Conservation (phyloP, 2,797 vertebrate genomes). For the Xyrichtys novacula region DNA sequence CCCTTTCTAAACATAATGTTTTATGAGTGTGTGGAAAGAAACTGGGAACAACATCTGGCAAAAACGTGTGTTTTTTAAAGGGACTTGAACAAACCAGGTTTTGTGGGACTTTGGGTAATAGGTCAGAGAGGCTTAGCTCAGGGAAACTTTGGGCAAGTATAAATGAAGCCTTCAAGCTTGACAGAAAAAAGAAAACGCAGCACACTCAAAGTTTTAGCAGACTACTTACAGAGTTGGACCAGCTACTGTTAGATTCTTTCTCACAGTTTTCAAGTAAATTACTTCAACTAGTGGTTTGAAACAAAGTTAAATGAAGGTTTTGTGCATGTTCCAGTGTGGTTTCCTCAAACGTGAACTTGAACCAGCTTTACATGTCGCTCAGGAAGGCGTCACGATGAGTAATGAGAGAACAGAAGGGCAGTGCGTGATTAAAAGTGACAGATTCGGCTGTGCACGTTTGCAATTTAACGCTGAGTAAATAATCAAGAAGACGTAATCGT, state of each 20-base stretch:
- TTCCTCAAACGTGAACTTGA: slow-evolving; percentile 43
- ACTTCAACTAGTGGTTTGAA: slow-evolving; percentile 39
- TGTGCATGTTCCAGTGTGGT: slow-evolving; percentile 24
- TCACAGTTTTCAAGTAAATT: slow-evolving; percentile 41
- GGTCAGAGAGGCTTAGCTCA: slow-evolving; percentile 84
- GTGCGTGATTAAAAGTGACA: slow-evolving; percentile 25
- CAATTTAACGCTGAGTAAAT: slow-evolving; percentile 43
- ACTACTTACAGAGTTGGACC: slow-evolving; percentile 40
- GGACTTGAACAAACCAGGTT: slow-evolving; percentile 81
- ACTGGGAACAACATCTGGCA: slow-evolving; percentile 80
- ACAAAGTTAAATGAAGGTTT: slow-evolving; percentile 25
- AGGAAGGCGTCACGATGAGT: background rate
- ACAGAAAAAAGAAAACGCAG: slow-evolving; percentile 40
- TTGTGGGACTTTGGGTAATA: slow-evolving; percentile 84
- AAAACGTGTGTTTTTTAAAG: slow-evolving; percentile 74
- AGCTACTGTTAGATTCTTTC: slow-evolving; percentile 28
- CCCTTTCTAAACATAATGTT: slow-evolving; percentile 67
- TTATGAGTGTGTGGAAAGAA: slow-evolving; percentile 81
- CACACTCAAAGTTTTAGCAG: slow-evolving; percentile 47
- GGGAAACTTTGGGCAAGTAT: slow-evolving; percentile 83
- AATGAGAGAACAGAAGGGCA: background rate
- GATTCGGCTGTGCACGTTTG: slow-evolving; percentile 16
- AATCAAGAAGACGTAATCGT: slow-evolving; percentile 28
- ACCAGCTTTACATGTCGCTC: background rate
- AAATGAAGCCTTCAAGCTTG: slow-evolving; percentile 71